Conservation (phyloP, 1,140 invertebrate genomes). For the Leptinotarsa defecta region DNA sequence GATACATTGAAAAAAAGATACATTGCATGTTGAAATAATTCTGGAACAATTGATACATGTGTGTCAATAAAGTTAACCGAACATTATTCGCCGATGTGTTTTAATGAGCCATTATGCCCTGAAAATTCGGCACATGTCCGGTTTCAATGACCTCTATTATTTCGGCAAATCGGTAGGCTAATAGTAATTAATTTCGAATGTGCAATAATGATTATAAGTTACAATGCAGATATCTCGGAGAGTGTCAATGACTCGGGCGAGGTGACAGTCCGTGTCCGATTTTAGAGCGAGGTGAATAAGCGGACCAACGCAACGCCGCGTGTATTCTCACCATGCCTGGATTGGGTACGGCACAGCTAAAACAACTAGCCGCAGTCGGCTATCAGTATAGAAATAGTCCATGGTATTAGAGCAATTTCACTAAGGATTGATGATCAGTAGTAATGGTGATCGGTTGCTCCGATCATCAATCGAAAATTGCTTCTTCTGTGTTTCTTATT, state of each 20-base stretch:
- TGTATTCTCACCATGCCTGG: slow-evolving; percentile 1
- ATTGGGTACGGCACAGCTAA: background rate
- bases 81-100: too few species aligned
- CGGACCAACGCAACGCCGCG: slow-evolving; percentile 1
- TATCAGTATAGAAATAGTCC: background rate
- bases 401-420: background rate
- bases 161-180: background rate
- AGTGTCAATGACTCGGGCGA: slow-evolving; percentile 18
- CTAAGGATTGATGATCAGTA: too few species aligned
- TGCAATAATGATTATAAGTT: slow-evolving; percentile 6
- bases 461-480: too few species aligned
- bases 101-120: too few species aligned
- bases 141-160: slow-evolving; percentile 1
- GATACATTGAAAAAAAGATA: too few species aligned
- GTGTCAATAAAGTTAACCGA: too few species aligned
- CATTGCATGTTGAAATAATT: too few species aligned
- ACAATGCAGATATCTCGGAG: background rate
- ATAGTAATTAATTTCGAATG: background rate
- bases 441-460: too few species aligned
- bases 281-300: slow-evolving; percentile 18
- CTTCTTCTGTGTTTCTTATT: too few species aligned
- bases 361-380: background rate
- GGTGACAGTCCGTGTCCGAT: slow-evolving; percentile 18
- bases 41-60: too few species aligned
- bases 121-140: background rate